Evolutionary conservation across 2,113 vertebrate species (phyloP).

Genomic region (Danio rerio): DNA sequence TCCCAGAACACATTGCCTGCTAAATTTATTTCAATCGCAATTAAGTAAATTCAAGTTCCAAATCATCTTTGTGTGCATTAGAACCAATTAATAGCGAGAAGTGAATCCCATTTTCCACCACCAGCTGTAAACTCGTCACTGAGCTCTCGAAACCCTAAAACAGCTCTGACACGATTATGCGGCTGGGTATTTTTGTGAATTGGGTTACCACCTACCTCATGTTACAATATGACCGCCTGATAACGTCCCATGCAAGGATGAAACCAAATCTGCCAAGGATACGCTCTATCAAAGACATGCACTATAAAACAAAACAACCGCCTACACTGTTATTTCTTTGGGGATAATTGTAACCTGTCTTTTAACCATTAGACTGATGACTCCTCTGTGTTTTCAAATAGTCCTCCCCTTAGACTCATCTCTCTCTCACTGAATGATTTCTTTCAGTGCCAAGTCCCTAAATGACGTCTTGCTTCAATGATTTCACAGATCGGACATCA

Average conservation of each 20-base stretch:
- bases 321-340: conserved; percentile 6
- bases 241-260: background rate
- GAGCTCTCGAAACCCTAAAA: conserved; percentile 4
- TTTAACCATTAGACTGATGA: conserved; percentile 25
- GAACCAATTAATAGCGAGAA: background rate
- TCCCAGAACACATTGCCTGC: background rate
- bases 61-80: background rate
- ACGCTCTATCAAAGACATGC: background rate
- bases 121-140: background rate
- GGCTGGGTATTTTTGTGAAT: background rate
- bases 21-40: background rate
- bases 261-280: conserved; percentile 9
- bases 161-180: background rate
- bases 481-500: conserved; percentile 20
- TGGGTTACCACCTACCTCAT: conserved; percentile 2
- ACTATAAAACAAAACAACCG: background rate
- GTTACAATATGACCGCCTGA: conserved; percentile 10
- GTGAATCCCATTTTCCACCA: background rate
- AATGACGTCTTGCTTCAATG: conserved; percentile 40
- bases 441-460: conserved; percentile 13
- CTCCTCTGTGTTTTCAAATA: conserved; percentile 15
- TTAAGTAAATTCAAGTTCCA: background rate
- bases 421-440: conserved; percentile 27
- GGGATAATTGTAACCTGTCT: conserved; percentile 21
- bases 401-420: background rate